Conservation (phyloP, 2,888 invertebrate genomes). For the Leptinotarsa juncta region DNA sequence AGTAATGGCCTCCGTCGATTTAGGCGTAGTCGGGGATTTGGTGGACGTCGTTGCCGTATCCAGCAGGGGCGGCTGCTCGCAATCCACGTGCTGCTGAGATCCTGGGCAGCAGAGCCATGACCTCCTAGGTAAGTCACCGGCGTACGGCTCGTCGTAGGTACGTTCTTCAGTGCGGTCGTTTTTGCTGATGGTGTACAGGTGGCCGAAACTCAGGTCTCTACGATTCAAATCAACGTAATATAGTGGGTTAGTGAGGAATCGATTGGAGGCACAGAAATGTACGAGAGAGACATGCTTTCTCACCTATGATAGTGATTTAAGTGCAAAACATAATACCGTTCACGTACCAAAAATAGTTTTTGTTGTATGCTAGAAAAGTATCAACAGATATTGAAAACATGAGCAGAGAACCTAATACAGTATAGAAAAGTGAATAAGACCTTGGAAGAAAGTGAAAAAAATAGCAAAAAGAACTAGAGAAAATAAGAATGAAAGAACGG, state of each 20-base stretch:
- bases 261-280: slow-evolving; percentile 1
- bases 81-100: slow-evolving; percentile 59
- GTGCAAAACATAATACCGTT: too few relatives aligned
- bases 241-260: neutral
- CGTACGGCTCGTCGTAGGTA: slow-evolving; percentile 65
- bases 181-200: slow-evolving; percentile 68
- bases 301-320: too few relatives aligned
- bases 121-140: slow-evolving; percentile 63
- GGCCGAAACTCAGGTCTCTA: slow-evolving; percentile 60
- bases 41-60: slow-evolving; percentile 41
- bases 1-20: slow-evolving; percentile 21
- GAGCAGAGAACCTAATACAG: too few relatives aligned
- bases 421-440: too few relatives aligned
- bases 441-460: too few relatives aligned
- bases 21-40: slow-evolving; percentile 28
- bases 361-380: too few relatives aligned
- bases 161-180: slow-evolving; percentile 58
- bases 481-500: too few relatives aligned
- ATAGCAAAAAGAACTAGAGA: too few relatives aligned
- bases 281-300: neutral
- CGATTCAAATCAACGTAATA: neutral
- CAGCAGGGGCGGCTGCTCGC: slow-evolving; percentile 61
- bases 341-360: too few relatives aligned
- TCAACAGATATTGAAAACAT: too few relatives aligned
- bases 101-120: slow-evolving; percentile 69